These are phyloP conservation scores for Erpornis zantholeuca DNA, from an alignment of 2,113 vertebrate species.

Conservation along the genomic window DNA sequence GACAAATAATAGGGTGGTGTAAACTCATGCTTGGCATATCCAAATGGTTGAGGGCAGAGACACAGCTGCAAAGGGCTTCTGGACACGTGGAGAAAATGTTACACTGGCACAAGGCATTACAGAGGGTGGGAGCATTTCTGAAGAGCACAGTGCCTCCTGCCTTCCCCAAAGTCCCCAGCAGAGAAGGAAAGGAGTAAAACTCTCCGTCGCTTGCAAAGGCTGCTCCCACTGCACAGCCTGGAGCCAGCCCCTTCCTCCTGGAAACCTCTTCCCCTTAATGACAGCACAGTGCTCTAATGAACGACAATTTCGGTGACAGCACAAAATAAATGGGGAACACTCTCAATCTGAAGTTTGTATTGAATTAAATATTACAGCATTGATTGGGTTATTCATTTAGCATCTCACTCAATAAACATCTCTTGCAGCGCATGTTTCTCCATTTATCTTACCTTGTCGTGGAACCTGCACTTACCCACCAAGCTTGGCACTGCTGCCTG, in stretches of 20 bases:
- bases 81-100: neutral
- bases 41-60: neutral
- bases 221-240: neutral
- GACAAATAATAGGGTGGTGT: neutral
- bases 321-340: slow-evolving; percentile 57
- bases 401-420: slow-evolving; percentile 68
- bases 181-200: neutral
- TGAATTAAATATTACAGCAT: slow-evolving; percentile 71
- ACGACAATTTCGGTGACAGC: slow-evolving; percentile 34
- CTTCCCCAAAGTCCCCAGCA: neutral
- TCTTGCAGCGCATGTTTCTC: slow-evolving; percentile 40
- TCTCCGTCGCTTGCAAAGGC: fast-evolving
- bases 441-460: slow-evolving; percentile 65
- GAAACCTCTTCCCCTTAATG: neutral
- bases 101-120: neutral
- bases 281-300: slow-evolving; percentile 11
- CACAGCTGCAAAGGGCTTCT: neutral
- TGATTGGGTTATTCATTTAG: slow-evolving; percentile 72
- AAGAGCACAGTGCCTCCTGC: neutral
- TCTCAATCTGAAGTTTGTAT: slow-evolving; percentile 61
- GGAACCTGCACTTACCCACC: neutral
- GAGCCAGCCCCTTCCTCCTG: neutral
- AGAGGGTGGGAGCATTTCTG: neutral
- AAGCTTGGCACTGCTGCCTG: neutral
- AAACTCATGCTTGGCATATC: neutral